These are phyloP conservation scores for Nomada ruficornis DNA, from an alignment of 2,888 invertebrate genomes.

Conservation along the genomic window DNA sequence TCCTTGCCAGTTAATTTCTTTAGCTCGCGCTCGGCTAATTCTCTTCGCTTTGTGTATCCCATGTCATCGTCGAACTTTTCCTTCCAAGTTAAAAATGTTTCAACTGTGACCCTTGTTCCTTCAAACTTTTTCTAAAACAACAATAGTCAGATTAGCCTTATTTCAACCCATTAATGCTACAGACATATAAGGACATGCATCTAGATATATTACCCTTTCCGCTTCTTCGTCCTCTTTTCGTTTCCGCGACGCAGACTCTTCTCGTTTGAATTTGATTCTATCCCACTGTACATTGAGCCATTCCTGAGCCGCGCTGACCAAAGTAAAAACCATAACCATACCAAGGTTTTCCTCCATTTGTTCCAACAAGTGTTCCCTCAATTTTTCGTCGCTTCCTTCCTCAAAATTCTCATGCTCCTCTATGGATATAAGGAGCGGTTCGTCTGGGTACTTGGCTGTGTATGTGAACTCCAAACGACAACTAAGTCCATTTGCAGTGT, in stretches of 20 bases:
- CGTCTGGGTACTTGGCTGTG: conserved; percentile 95
- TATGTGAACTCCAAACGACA: conserved; percentile 93
- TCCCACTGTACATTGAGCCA: conserved; percentile 96
- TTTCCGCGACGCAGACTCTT: conserved; percentile 89
- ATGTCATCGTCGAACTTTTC: conserved; percentile 96
- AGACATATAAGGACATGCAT: background rate
- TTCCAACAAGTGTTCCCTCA: conserved; percentile 88
- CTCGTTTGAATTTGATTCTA: conserved; percentile 89
- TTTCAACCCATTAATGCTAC: background rate
- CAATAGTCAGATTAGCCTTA: background rate
- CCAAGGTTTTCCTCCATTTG: conserved; percentile 95
- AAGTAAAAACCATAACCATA: conserved; percentile 98
- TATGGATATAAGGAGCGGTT: conserved; percentile 92
- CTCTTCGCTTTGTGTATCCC: conserved; percentile 90
- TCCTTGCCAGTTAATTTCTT: conserved; percentile 97
- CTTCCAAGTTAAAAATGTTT: conserved; percentile 98
- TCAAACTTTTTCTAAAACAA: conserved; percentile 94
- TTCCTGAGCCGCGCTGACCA: conserved; percentile 97
- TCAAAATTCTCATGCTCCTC: conserved; percentile 91
- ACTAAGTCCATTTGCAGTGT: conserved; percentile 89
- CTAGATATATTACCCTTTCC: conserved; percentile 88
- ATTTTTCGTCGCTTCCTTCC: conserved; percentile 87
- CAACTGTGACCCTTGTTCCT: conserved; percentile 97
- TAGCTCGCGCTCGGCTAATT: conserved; percentile 89
- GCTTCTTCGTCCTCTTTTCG: conserved; percentile 93